Percentiles rank a stretch among this genome's conserved stretches.
Evolutionary conservation across 2,888 invertebrate species (phyloP).

Genomic region (Mesochorus sp.): DNA sequence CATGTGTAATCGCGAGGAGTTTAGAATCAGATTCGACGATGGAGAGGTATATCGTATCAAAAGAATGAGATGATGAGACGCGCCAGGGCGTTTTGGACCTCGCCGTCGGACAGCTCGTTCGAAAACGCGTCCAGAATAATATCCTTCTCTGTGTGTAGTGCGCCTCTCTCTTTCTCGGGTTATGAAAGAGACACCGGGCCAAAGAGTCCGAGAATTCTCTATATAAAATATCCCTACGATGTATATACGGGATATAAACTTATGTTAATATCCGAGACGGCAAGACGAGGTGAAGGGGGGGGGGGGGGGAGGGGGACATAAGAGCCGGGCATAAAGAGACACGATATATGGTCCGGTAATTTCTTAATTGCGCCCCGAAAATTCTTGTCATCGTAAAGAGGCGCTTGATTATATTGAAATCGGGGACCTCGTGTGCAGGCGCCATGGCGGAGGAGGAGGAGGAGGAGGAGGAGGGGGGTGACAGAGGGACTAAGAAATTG

Average conservation of each 20-base stretch:
- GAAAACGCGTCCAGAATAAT: background rate
- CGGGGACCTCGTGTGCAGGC: too few relatives aligned
- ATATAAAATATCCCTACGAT: conserved; percentile 50
- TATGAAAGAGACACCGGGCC: conserved; percentile 16
- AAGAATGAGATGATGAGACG: conserved; percentile 57
- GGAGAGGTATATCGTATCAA: conserved; percentile 15
- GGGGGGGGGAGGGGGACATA: conserved; percentile 10
- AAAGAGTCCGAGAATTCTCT: background rate
- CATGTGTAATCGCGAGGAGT: too few relatives aligned
- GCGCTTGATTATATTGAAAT: conserved; percentile 77
- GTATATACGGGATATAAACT: conserved; percentile 71
- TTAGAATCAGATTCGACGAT: conserved; percentile 52
- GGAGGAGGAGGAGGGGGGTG: conserved; percentile 26
- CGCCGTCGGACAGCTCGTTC: conserved; percentile 71
- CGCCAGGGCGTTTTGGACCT: conserved; percentile 69
- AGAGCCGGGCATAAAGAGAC: conserved; percentile 74
- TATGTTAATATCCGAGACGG: conserved; percentile 77
- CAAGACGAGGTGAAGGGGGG: conserved; percentile 19
- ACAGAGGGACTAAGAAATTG: too few relatives aligned
- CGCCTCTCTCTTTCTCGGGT: conserved; percentile 13
- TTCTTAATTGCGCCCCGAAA: conserved; percentile 80
- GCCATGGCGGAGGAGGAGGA: too few relatives aligned
- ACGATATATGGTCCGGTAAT: conserved; percentile 81
- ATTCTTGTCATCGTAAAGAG: conserved; percentile 81
- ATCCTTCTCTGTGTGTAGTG: background rate